Percentiles rank a stretch among this genome's conserved stretches.
These are phyloP conservation scores for Labeo calbasu DNA, from an alignment of 2,797 vertebrate species.

Conservation along the genomic window DNA sequence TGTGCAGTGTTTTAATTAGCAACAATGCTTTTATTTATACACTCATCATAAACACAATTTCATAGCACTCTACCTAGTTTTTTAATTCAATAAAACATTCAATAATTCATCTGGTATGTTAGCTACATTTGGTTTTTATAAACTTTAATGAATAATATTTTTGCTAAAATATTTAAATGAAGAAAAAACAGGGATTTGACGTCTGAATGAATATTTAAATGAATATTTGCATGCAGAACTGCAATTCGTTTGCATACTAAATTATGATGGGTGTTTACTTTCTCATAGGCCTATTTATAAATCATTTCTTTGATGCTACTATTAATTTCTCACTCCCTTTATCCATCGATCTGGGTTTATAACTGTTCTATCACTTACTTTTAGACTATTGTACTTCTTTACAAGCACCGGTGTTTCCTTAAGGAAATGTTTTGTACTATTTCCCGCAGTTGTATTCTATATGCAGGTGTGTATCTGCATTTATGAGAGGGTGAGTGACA, in stretches of 20 bases:
- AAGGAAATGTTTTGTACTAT: not conserved
- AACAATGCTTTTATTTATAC: not conserved
- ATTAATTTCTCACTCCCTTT: not conserved
- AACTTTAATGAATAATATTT: not conserved
- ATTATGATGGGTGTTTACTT: not conserved
- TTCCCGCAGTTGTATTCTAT: not conserved
- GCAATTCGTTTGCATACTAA: not conserved
- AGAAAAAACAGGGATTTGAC: not conserved
- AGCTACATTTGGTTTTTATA: not conserved
- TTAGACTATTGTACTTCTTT: not conserved
- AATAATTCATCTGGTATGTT: not conserved
- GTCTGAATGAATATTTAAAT: too few relatives aligned
- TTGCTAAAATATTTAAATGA: not conserved
- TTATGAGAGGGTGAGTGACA: not conserved
- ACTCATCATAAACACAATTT: too few relatives aligned
- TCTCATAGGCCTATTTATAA: not conserved
- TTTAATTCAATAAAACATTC: not conserved
- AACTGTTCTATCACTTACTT: not conserved
- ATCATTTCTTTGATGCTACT: not conserved
- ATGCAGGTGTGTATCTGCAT: not conserved
- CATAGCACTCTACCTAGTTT: not conserved
- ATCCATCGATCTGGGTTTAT: not conserved
- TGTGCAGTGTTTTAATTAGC: not conserved
- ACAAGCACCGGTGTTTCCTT: not conserved
- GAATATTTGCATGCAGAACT: not conserved